Conservation (phyloP, 2,113 vertebrate genomes). For the Orthonyx spaldingii region DNA sequence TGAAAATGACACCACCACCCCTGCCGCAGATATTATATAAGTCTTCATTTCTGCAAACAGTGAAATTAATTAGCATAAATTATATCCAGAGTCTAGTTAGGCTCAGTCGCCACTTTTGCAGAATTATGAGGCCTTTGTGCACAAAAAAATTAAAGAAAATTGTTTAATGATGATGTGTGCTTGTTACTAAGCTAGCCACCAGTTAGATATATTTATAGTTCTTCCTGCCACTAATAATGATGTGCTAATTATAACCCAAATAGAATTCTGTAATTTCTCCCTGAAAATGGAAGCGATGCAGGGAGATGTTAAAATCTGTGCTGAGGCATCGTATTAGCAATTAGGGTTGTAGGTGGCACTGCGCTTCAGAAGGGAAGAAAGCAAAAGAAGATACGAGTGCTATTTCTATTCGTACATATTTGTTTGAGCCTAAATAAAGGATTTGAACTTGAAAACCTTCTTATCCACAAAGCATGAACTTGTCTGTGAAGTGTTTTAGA, state of each 20-base stretch:
- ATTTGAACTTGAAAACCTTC: neutral
- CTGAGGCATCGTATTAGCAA: neutral
- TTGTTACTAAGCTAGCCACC: conserved; percentile 46
- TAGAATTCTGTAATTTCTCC: conserved; percentile 40
- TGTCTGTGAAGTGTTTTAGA: neutral
- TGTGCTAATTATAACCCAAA: conserved; percentile 64
- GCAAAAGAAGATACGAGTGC: neutral
- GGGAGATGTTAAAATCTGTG: conserved; percentile 33
- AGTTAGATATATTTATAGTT: conserved; percentile 54
- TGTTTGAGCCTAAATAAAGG: neutral
- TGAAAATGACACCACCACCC: neutral
- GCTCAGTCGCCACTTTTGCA: neutral
- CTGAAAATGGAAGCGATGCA: neutral
- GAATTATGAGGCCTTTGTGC: conserved; percentile 12
- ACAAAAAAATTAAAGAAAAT: conserved; percentile 58
- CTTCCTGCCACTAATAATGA: conserved; percentile 61
- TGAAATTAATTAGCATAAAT: conserved; percentile 51
- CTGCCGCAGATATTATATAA: neutral
- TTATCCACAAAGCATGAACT: neutral
- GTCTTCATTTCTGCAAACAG: conserved; percentile 39
- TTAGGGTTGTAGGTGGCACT: neutral
- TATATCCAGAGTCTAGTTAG: conserved; percentile 9
- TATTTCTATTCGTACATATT: neutral
- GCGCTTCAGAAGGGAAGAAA: neutral
- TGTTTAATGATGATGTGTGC: conserved; percentile 53